Evolutionary conservation across 2,113 vertebrate species (phyloP).

Genomic region (Tringa solitaria): DNA sequence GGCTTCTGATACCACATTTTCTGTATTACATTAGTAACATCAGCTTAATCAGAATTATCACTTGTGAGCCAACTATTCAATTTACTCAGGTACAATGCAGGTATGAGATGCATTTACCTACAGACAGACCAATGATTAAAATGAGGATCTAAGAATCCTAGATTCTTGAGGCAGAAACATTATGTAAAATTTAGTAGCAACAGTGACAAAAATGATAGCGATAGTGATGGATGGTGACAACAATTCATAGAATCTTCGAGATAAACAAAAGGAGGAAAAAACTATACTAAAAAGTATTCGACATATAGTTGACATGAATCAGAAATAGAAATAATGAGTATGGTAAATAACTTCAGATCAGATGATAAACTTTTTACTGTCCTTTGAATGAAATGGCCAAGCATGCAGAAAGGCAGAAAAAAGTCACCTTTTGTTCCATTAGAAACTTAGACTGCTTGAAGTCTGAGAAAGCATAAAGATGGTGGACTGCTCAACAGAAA

Average conservation of each 20-base stretch:
- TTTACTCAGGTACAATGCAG: not conserved
- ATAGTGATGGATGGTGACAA: not conserved
- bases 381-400: conserved; percentile 56
- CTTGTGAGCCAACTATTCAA: not conserved
- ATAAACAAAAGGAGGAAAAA: not conserved
- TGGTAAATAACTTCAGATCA: conserved; percentile 24
- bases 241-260: not conserved
- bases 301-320: not conserved
- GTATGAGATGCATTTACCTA: not conserved
- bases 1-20: not conserved
- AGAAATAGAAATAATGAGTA: conserved; percentile 11
- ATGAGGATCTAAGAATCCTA: not conserved
- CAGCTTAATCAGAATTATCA: not conserved
- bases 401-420: conserved; percentile 80
- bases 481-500: conserved; percentile 96
- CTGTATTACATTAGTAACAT: not conserved
- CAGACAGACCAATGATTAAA: not conserved
- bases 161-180: not conserved
- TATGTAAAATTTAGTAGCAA: not conserved
- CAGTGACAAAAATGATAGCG: not conserved
- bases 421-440: conserved; percentile 92
- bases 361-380: conserved; percentile 22
- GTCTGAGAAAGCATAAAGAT: conserved; percentile 99
- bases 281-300: not conserved
- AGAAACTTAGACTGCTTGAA: conserved; percentile 98